Percentiles rank a stretch among this genome's conserved stretches.
Evolutionary conservation across 2,113 vertebrate genomes (phyloP).

Genomic region (Sardina pilchardus): DNA sequence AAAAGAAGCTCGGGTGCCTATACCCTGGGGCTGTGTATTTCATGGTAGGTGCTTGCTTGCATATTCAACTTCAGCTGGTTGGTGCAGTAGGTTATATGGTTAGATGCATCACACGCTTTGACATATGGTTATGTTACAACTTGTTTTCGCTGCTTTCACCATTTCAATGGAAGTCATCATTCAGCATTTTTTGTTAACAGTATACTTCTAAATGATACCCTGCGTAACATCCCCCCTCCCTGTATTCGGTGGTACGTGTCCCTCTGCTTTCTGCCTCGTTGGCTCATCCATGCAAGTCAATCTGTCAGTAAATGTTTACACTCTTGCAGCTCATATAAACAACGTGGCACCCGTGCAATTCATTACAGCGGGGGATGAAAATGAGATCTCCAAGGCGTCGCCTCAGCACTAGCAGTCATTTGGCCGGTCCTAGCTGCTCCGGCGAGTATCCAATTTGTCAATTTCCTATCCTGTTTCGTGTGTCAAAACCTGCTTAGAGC

Average conservation of each 20-base stretch:
- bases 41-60: not conserved
- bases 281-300: conserved; percentile 48
- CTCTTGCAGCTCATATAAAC: conserved; percentile 48
- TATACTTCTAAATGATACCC: not conserved
- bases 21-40: not conserved
- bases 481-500: conserved; percentile 28
- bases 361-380: conserved; percentile 38
- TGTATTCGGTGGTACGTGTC: conserved; percentile 14
- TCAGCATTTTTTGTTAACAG: not conserved
- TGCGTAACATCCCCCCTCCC: not conserved
- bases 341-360: conserved; percentile 31
- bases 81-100: not conserved
- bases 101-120: not conserved
- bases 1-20: not conserved
- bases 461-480: conserved; percentile 42
- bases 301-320: conserved; percentile 57
- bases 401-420: conserved; percentile 39
- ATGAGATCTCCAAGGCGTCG: conserved; percentile 32
- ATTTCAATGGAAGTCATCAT: not conserved
- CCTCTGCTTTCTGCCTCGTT: conserved; percentile 51
- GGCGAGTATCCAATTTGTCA: conserved; percentile 32
- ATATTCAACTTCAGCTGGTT: not conserved
- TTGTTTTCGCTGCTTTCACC: conserved; percentile 16
- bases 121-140: not conserved
- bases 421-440: conserved; percentile 29